These are phyloP conservation scores for Meghimatium bilineatum DNA, from an alignment of 2,888 invertebrate species.

Conservation along the genomic window DNA sequence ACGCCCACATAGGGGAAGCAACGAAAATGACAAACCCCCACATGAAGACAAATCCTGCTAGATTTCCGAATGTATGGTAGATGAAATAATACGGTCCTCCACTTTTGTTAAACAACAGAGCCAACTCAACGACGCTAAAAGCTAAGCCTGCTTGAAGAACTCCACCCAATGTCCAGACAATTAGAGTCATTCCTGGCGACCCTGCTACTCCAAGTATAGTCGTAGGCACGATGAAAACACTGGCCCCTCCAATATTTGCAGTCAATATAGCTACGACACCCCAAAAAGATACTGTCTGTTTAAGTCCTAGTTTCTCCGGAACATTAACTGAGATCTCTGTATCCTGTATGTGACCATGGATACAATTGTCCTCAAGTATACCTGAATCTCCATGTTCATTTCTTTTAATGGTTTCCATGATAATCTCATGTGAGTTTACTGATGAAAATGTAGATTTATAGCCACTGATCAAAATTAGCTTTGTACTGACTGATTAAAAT, in stretches of 20 bases:
- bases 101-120: constrained; percentile 58
- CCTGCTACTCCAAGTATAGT: constrained; percentile 56
- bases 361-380: neutral
- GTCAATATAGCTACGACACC: constrained; percentile 53
- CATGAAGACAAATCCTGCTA: constrained; percentile 60
- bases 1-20: constrained; percentile 59
- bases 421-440: too few species aligned
- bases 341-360: neutral
- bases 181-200: constrained; percentile 58
- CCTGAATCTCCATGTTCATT: neutral
- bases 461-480: too few species aligned
- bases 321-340: neutral
- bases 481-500: too few species aligned
- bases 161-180: constrained; percentile 58
- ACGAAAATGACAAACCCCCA: constrained; percentile 63
- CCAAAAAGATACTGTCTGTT: constrained; percentile 48
- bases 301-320: constrained; percentile 31
- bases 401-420: too few species aligned
- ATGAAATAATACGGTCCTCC: constrained; percentile 64
- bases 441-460: too few species aligned
- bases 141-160: constrained; percentile 58
- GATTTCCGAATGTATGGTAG: constrained; percentile 56
- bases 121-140: constrained; percentile 59
- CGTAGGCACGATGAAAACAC: constrained; percentile 60
- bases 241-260: constrained; percentile 58